These are phyloP conservation scores for Andrena hattorfiana DNA, from an alignment of 2,888 invertebrate genomes.

Conservation along the genomic window DNA sequence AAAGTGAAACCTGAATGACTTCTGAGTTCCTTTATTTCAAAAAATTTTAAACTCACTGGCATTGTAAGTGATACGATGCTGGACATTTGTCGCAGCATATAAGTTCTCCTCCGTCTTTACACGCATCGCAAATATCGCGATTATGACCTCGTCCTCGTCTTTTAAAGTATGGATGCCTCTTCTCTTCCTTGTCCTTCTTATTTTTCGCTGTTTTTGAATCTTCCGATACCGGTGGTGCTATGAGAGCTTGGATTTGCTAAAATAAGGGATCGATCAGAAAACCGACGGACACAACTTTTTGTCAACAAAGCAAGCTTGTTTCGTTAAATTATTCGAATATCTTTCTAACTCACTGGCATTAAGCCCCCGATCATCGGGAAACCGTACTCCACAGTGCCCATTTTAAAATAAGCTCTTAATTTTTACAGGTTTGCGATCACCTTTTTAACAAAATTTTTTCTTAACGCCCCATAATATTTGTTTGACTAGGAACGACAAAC, in stretches of 20 bases:
- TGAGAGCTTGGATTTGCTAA: conserved; percentile 95
- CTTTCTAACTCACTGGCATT: conserved; percentile 91
- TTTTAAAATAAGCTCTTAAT: conserved; percentile 75
- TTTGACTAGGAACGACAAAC: conserved; percentile 19
- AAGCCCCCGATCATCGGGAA: conserved; percentile 92
- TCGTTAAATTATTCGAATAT: conserved; percentile 16
- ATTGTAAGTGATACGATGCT: conserved; percentile 97
- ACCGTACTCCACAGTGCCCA: conserved; percentile 90
- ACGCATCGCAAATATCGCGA: conserved; percentile 97
- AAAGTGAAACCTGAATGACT: neutral
- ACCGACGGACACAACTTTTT: too few species aligned
- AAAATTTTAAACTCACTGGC: conserved; percentile 90
- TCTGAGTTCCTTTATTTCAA: neutral
- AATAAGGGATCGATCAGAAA: conserved; percentile 71
- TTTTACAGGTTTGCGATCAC: neutral
- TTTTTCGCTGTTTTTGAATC: conserved; percentile 87
- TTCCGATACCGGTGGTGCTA: conserved; percentile 94
- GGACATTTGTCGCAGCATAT: conserved; percentile 98
- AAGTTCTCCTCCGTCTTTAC: conserved; percentile 97
- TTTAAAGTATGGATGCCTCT: conserved; percentile 93
- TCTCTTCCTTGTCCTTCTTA: conserved; percentile 86
- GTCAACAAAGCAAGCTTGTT: conserved; percentile 4
- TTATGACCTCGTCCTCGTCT: conserved; percentile 95
- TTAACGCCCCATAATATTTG: conserved; percentile 16
- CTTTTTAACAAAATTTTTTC: neutral